Conservation (phyloP, 2,888 invertebrate species). For the Nephrotoma appendiculata region DNA sequence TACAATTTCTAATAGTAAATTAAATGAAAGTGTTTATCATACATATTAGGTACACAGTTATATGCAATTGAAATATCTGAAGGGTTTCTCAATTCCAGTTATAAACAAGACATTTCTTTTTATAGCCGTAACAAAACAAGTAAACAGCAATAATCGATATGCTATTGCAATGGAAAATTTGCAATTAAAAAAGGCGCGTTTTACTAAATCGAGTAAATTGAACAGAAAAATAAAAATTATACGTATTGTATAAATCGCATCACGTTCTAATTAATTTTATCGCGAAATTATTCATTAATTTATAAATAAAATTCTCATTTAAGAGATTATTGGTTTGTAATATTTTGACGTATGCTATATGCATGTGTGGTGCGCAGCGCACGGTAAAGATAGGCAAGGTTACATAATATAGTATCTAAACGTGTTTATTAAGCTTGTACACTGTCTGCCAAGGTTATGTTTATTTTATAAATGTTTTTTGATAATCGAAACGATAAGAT, state of each 20-base stretch:
- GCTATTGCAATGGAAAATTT: neutral
- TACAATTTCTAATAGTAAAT: neutral
- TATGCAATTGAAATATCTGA: neutral
- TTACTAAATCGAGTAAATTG: neutral
- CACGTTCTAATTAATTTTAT: neutral
- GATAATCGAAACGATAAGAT: too few species aligned
- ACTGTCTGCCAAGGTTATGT: too few species aligned
- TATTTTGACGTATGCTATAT: neutral
- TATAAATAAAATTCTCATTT: neutral
- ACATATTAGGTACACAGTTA: neutral
- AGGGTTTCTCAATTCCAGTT: neutral
- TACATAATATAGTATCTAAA: too few species aligned
- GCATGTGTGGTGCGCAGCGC: neutral
- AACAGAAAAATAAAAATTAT: neutral
- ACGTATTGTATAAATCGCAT: neutral
- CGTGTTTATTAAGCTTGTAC: too few species aligned
- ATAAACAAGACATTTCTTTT: neutral
- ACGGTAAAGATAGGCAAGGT: too few species aligned
- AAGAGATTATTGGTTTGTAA: neutral
- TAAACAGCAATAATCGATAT: neutral
- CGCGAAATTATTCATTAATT: neutral
- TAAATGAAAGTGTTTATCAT: neutral
- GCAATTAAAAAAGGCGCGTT: neutral
- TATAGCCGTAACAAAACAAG: neutral
- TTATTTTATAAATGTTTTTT: too few species aligned